These are phyloP conservation scores for Trachops cirrhosus DNA, from an alignment of 2,797 vertebrate genomes.

Conservation along the genomic window DNA sequence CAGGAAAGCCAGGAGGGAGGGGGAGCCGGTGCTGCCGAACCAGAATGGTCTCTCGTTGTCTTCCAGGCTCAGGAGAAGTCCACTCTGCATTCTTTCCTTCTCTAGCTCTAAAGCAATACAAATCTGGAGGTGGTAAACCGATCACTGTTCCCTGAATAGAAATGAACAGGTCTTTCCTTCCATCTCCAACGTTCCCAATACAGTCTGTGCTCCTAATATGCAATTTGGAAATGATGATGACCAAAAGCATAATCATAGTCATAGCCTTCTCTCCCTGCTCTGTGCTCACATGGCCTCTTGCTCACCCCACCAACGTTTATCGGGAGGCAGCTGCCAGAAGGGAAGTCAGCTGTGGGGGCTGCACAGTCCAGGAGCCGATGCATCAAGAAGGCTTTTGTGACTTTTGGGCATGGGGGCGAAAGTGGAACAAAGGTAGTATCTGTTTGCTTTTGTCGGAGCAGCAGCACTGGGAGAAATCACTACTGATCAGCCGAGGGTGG, in stretches of 20 bases:
- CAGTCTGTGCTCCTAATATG: conserved; percentile 47
- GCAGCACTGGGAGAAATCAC: conserved; percentile 62
- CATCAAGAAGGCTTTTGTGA: conserved; percentile 69
- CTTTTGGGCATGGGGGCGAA: conserved; percentile 65
- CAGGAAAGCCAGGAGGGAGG: neutral
- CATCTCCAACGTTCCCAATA: neutral
- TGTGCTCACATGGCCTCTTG: conserved; percentile 40
- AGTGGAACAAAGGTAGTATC: conserved; percentile 66
- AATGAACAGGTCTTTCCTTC: neutral
- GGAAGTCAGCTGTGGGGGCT: conserved; percentile 20
- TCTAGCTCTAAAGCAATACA: neutral
- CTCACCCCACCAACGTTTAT: neutral
- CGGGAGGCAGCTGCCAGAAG: neutral
- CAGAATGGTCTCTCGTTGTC: neutral
- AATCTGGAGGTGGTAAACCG: neutral
- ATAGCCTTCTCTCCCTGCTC: neutral
- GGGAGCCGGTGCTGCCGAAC: neutral
- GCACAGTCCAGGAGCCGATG: conserved; percentile 54
- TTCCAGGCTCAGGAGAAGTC: neutral
- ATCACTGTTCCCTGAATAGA: conserved; percentile 38
- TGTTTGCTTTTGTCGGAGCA: conserved; percentile 58
- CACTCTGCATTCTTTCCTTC: neutral
- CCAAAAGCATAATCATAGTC: conserved; percentile 50
- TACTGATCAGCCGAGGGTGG: conserved; percentile 48
- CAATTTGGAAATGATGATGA: conserved; percentile 39